phyloP scores from a whole-genome alignment of 2,797 vertebrate genomes.

The Betta splendens region DNA sequence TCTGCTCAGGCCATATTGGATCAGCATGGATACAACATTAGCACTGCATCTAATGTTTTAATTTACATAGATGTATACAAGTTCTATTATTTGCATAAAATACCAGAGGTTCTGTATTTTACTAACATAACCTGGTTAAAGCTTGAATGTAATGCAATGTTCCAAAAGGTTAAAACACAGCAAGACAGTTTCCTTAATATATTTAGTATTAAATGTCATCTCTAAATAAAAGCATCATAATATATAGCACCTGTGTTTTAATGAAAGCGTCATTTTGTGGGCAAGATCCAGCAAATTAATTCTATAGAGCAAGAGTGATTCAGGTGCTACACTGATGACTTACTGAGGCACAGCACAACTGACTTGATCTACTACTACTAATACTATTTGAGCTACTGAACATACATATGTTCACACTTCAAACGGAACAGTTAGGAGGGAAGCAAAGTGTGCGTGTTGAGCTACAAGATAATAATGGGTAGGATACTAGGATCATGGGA shows the following conservation, averaged over 20 bases:
- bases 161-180: slow-evolving; percentile 2
- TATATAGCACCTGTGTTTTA: too few relatives aligned
- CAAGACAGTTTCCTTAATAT: neutral
- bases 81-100: neutral
- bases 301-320: neutral
- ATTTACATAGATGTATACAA: neutral
- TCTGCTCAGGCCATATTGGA: neutral
- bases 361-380: too few relatives aligned
- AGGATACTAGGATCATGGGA: neutral
- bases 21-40: neutral
- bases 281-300: too few relatives aligned
- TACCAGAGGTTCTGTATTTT: neutral
- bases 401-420: neutral
- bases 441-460: neutral
- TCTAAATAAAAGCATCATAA: too few relatives aligned
- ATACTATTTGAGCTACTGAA: neutral
- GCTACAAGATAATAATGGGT: neutral
- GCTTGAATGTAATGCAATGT: neutral
- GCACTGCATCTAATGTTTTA: neutral
- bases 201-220: slow-evolving; percentile 11
- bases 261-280: too few relatives aligned
- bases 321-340: too few relatives aligned
- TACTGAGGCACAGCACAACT: too few relatives aligned
- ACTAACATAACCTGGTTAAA: neutral
- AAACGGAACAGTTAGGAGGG: neutral